Base-by-base conservation (phyloP, 30 jellyfish, hydroid and myxozoan genomes). In the Clytia hemisphaerica region DNA sequence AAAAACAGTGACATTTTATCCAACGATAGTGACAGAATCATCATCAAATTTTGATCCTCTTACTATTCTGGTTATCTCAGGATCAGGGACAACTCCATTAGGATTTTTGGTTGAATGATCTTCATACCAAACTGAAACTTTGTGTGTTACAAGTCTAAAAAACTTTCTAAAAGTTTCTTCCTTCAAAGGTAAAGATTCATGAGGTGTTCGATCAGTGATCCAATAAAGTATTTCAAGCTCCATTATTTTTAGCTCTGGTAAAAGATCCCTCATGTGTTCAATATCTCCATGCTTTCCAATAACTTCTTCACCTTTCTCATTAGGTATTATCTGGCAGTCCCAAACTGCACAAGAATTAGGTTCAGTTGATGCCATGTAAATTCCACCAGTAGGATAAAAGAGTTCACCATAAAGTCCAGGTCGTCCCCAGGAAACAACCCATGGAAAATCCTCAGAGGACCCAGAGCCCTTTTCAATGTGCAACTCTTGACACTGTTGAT, bases 191-290 rank as follows among this genome's bases (percentile, higher is more conserved):
- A 80, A 66, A 4, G 94, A 80, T 71, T 80, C 94, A 27, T 80
- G 94, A 10, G 94, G 94, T 29, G 94, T 80, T 19, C 94, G 78
- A 37, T 80, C 94, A 25, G 94, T 80, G 45, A 80, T 33, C 87
- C 94, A 80, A 45, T 80, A 80, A 6, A 80, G 16, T 21, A 46
- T 31, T 30, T 80, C 72, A 45, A 44, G 50, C 19, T 54, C 40
- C 94, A 80, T 37, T 15, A 35, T 27, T 60, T 72, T 70, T 30
- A 73, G 44, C 25, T 64, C 77, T 21, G 94, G 94, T n/a, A 70
- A 35, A 50, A 68, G 45, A 4, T 68, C 66, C 32, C 82, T 45
- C 10, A 70, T 66, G 67, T 80, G 85, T 38, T 80, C 94, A 14
- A 80, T 38, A 30, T 80, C 82, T 18, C 94, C 94, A 19, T 47